These are phyloP conservation scores for Amphiprion percula DNA, from an alignment of 2,113 vertebrate genomes.

Conservation along the genomic window DNA sequence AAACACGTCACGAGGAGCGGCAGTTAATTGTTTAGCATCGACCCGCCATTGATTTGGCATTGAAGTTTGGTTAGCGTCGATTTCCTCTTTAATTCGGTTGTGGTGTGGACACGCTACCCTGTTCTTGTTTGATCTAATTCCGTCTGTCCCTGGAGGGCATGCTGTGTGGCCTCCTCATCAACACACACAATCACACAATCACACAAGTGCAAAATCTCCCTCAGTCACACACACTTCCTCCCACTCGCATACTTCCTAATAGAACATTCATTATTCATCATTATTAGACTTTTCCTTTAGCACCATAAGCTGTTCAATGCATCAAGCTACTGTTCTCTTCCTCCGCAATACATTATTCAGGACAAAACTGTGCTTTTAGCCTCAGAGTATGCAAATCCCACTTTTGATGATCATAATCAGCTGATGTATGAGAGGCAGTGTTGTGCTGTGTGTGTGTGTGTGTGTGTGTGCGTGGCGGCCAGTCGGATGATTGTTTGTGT, in stretches of 20 bases:
- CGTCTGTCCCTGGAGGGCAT: conserved; percentile 61
- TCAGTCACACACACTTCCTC: conserved; percentile 38
- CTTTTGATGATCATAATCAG: conserved; percentile 82
- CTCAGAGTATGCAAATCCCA: conserved; percentile 80
- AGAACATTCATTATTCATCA: conserved; percentile 79
- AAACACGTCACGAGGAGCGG: conserved; percentile 18
- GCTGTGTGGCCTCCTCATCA: conserved; percentile 47
- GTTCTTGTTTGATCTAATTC: conserved; percentile 70
- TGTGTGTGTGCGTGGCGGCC: conserved; percentile 34
- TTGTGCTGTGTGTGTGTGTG: not conserved
- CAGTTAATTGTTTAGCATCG: conserved; percentile 68
- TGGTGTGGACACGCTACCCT: conserved; percentile 59
- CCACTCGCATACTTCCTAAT: conserved; percentile 59
- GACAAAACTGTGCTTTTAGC: conserved; percentile 79
- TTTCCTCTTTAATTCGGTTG: conserved; percentile 60
- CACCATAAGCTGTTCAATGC: conserved; percentile 72
- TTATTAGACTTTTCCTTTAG: conserved; percentile 78
- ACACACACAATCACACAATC: conserved; percentile 32
- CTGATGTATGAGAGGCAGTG: conserved; percentile 62
- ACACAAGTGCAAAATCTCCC: conserved; percentile 19
- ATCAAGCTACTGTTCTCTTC: conserved; percentile 71
- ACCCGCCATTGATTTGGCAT: conserved; percentile 54
- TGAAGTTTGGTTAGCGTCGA: conserved; percentile 44
- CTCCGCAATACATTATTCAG: conserved; percentile 81
- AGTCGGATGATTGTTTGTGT: conserved; percentile 65